Percentiles rank a stretch among this genome's conserved stretches.
Evolutionary conservation across 2,888 invertebrate genomes (phyloP).

Genomic region (Chloromyia formosa): DNA sequence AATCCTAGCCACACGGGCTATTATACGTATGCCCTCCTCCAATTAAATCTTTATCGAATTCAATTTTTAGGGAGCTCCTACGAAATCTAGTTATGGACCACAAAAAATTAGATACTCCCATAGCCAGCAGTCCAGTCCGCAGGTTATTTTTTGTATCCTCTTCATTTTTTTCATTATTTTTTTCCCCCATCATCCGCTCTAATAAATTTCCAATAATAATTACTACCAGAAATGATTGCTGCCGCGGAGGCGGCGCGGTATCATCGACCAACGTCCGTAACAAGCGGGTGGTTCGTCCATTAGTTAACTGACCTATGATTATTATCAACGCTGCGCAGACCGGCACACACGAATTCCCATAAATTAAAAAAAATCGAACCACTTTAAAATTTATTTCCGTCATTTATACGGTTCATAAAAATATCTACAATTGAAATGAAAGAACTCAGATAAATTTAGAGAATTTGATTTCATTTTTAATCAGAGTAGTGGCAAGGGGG

Average conservation of each 20-base stretch:
- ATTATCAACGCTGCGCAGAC: background rate
- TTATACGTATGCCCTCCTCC: no score
- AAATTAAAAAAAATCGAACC: background rate
- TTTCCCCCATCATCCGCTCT: background rate
- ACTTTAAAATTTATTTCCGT: slow-evolving; percentile 12
- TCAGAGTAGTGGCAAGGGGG: background rate
- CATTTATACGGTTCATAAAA: slow-evolving; percentile 2
- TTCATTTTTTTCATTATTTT: no score
- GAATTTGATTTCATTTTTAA: background rate
- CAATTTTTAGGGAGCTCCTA: no score
- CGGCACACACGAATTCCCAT: no score
- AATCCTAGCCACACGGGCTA: no score
- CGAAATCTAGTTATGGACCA: no score
- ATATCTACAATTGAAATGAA: slow-evolving; percentile 21
- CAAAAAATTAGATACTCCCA: no score
- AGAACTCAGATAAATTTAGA: slow-evolving; percentile 26
- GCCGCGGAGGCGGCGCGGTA: background rate
- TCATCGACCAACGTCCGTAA: background rate
- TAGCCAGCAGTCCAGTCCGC: no score
- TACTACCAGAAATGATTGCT: background rate
- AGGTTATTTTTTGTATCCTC: no score
- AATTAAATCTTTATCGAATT: no score
- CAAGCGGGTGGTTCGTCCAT: slow-evolving; percentile 4
- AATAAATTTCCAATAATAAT: slow-evolving; percentile 22
- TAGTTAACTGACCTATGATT: slow-evolving; percentile 36